A percentile compares a stretch with the other conserved stretches of the same genome.
phyloP scores from a whole-genome alignment of 1,140 invertebrate species.

The Charaxes varanes region DNA sequence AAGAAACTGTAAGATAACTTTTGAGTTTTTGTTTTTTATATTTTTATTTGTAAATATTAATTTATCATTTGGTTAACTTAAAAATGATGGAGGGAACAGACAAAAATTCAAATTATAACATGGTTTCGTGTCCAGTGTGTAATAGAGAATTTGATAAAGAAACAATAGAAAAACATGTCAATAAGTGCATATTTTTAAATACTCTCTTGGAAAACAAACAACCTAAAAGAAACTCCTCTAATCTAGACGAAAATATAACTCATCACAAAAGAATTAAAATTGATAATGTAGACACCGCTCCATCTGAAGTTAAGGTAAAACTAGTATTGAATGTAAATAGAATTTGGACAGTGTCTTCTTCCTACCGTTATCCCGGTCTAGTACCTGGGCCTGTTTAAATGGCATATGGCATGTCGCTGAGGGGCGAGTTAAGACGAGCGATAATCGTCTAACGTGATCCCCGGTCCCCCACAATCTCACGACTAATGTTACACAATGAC shows the following conservation, averaged over 20 bases:
- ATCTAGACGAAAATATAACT: conserved; percentile 30
- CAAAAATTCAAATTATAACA: neutral
- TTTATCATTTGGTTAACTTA: too few species aligned
- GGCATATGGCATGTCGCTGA: too few species aligned
- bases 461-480: too few species aligned
- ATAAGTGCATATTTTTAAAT: conserved; percentile 81
- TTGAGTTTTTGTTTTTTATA: too few species aligned
- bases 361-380: too few species aligned
- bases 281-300: conserved; percentile 24
- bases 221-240: conserved; percentile 41
- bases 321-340: neutral
- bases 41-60: too few species aligned
- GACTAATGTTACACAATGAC: too few species aligned
- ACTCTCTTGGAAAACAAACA: conserved; percentile 42
- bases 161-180: conserved; percentile 79
- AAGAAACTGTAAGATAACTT: too few species aligned
- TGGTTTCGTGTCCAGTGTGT: conserved; percentile 48
- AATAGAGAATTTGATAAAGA: conserved; percentile 34
- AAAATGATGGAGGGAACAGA: too few species aligned
- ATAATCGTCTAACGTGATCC: too few species aligned
- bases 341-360: neutral
- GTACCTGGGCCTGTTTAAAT: too few species aligned
- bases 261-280: conserved; percentile 33
- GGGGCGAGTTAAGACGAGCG: too few species aligned
- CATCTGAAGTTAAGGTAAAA: conserved; percentile 14